phyloP scores from a whole-genome alignment of 2,888 invertebrate species.

The Nebria salina region DNA sequence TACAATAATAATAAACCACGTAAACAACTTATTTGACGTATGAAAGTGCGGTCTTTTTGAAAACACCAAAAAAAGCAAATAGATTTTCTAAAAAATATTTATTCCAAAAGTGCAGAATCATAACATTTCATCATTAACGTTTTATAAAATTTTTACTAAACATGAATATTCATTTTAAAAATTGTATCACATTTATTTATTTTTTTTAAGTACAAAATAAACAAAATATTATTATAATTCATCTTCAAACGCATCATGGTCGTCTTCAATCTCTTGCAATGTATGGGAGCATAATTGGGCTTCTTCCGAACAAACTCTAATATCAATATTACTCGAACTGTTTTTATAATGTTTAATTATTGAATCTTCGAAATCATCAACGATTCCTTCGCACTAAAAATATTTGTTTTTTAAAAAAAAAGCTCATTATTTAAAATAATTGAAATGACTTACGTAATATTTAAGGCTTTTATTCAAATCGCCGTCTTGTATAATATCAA shows the following conservation, averaged over 20 bases:
- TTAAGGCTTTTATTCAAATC: slow-evolving; percentile 87
- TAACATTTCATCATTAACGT: not conserved
- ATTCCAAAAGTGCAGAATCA: not conserved
- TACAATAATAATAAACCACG: slow-evolving; percentile 28
- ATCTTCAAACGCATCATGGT: slow-evolving; percentile 42
- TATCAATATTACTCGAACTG: slow-evolving; percentile 61
- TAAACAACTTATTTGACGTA: slow-evolving; percentile 39
- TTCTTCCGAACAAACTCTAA: slow-evolving; percentile 65
- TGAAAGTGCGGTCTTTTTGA: slow-evolving; percentile 31
- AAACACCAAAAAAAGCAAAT: not conserved
- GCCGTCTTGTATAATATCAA: slow-evolving; percentile 84
- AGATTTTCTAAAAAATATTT: not conserved
- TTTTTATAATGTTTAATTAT: slow-evolving; percentile 70
- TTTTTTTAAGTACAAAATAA: slow-evolving; percentile 24
- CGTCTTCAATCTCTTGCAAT: slow-evolving; percentile 51
- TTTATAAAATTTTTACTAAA: not conserved
- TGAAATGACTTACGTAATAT: slow-evolving; percentile 73
- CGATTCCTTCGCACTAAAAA: slow-evolving; percentile 76
- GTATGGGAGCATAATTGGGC: slow-evolving; percentile 64
- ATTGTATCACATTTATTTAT: slow-evolving; percentile 23
- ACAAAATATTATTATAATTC: slow-evolving; percentile 40
- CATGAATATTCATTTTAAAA: slow-evolving; percentile 29
- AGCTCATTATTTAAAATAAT: slow-evolving; percentile 23
- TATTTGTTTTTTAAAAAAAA: slow-evolving; percentile 35
- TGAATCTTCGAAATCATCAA: slow-evolving; percentile 76